Conservation (phyloP, 2,797 vertebrate genomes). For the Myiotriccus ornatus region DNA sequence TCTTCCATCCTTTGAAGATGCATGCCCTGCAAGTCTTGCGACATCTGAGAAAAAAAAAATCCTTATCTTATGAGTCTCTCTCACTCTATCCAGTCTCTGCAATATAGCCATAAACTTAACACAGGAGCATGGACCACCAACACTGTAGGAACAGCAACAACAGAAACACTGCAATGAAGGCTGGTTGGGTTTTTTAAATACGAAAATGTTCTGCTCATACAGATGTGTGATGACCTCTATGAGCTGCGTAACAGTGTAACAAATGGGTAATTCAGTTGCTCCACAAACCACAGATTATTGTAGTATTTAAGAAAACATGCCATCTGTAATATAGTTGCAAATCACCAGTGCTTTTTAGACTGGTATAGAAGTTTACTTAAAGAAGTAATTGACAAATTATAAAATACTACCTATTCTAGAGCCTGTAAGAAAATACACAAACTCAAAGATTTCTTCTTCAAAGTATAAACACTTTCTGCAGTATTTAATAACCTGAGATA, state of each 20-base stretch:
- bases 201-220: neutral
- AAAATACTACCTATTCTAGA: neutral
- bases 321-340: neutral
- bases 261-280: neutral
- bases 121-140: rapidly evolving
- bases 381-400: neutral
- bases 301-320: neutral
- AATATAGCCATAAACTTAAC: neutral
- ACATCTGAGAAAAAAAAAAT: neutral
- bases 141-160: neutral
- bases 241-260: neutral
- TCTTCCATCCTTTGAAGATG: neutral
- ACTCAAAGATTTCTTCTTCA: neutral
- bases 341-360: neutral
- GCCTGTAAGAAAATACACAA: neutral
- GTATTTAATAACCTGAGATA: neutral
- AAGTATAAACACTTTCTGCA: neutral
- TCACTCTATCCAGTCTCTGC: neutral
- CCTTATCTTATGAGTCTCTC: neutral
- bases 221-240: neutral
- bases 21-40: neutral
- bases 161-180: neutral
- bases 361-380: neutral
- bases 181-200: neutral
- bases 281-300: slow-evolving; percentile 1